Conservation (phyloP, 2,113 vertebrate species). For the Labrus mixtus region DNA sequence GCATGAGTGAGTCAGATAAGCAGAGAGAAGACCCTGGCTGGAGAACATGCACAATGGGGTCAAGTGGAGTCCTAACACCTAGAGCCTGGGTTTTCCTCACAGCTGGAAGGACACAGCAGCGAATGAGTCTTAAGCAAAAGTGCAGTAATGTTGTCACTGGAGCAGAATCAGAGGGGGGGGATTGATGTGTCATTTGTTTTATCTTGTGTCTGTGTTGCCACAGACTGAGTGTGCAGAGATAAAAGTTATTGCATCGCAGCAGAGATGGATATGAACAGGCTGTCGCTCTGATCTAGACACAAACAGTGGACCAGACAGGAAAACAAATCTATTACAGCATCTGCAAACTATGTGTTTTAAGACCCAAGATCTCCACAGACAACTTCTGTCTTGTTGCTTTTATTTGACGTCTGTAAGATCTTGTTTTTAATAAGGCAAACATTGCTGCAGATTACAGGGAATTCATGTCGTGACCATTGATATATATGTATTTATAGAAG, state of each 20-base stretch:
- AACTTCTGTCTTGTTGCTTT: constrained; percentile 38
- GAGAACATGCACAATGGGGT: constrained; percentile 65
- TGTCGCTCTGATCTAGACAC: constrained; percentile 55
- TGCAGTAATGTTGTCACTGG: constrained; percentile 15
- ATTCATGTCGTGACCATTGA: constrained; percentile 16
- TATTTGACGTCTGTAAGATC: constrained; percentile 1
- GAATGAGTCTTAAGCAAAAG: constrained; percentile 14
- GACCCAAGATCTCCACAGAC: constrained; percentile 15
- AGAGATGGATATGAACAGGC: constrained; percentile 56
- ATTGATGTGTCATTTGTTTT: constrained; percentile 34
- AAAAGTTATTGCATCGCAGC: constrained; percentile 26
- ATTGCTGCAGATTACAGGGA: constrained; percentile 17
- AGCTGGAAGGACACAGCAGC: constrained; percentile 27
- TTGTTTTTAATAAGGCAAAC: constrained; percentile 24
- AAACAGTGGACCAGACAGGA: constrained; percentile 5
- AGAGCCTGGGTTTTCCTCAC: constrained; percentile 44
- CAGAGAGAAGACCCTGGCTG: constrained; percentile 49
- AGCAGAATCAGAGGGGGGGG: constrained; percentile 6
- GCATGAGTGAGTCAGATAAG: constrained; percentile 57
- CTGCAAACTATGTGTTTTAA: constrained; percentile 14
- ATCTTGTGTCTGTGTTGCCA: constrained; percentile 10
- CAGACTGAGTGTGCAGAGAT: constrained; percentile 28
- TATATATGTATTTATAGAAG: constrained; percentile 18
- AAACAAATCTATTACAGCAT: constrained; percentile 42
- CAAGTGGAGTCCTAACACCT: constrained; percentile 65